These are phyloP conservation scores for Limosa lapponica DNA, from an alignment of 2,797 vertebrate genomes.

Conservation along the genomic window DNA sequence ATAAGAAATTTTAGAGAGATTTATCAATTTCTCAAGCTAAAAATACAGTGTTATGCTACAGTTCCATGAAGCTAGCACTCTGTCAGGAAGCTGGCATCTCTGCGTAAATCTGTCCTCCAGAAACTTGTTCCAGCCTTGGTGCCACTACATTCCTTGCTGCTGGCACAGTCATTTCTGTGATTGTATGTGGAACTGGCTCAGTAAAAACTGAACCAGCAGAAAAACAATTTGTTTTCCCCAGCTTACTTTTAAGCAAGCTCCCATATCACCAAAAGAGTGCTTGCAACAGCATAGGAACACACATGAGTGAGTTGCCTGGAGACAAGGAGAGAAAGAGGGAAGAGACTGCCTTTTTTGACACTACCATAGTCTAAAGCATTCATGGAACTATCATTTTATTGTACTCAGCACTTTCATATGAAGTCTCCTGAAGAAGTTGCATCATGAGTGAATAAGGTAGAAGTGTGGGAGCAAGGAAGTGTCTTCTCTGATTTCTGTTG, in stretches of 20 bases:
- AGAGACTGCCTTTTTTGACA: not conserved
- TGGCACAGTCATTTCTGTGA: not conserved
- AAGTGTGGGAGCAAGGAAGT: conserved; percentile 48
- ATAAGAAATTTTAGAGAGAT: not conserved
- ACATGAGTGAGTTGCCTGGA: not conserved
- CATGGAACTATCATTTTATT: not conserved
- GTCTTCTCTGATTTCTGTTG: not conserved
- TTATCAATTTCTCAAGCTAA: not conserved
- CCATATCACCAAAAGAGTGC: not conserved
- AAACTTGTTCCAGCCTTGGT: not conserved
- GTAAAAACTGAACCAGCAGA: not conserved
- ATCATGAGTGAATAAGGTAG: conserved; percentile 7
- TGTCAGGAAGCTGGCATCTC: not conserved
- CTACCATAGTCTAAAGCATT: not conserved
- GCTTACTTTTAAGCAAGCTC: not conserved
- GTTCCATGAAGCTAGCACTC: not conserved
- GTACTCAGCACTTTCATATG: not conserved
- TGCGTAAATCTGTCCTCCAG: not conserved
- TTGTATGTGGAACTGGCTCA: not conserved
- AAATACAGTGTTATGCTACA: not conserved
- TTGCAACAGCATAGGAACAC: not conserved
- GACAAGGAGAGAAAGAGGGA: not conserved
- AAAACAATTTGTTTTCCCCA: not conserved
- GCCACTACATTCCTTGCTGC: not conserved
- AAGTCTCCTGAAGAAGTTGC: not conserved